Conservation (phyloP, 2,888 invertebrate species). For the Calameuta pallipes region DNA sequence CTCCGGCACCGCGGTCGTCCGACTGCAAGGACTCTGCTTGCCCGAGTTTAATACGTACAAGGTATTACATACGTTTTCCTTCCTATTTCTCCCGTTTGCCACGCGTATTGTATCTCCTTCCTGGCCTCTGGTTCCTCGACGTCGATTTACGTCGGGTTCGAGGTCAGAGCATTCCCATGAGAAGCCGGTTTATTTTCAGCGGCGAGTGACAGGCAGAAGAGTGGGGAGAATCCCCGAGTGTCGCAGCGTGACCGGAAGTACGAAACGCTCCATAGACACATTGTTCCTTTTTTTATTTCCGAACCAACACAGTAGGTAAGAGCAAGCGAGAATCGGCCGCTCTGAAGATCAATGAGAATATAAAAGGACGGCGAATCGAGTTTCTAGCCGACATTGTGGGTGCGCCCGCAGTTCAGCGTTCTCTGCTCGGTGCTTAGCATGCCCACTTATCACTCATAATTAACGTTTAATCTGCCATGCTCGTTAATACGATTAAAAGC, state of each 20-base stretch:
- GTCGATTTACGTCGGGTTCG: neutral
- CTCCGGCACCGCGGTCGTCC: neutral
- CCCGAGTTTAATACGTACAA: neutral
- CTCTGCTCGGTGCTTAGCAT: neutral
- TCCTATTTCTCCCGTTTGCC: neutral
- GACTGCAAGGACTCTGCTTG: neutral
- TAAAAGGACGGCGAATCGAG: neutral
- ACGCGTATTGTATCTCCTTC: neutral
- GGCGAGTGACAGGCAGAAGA: neutral
- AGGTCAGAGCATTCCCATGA: neutral
- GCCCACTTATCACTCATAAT: neutral
- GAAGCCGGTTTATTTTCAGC: neutral
- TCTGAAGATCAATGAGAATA: neutral
- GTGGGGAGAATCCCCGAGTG: neutral
- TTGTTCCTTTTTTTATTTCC: neutral
- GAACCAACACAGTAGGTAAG: neutral
- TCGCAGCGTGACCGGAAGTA: neutral
- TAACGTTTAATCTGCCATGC: neutral
- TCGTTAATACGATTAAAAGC: neutral
- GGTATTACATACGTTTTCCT: neutral
- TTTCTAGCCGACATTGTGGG: neutral
- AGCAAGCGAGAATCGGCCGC: neutral
- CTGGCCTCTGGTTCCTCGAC: neutral
- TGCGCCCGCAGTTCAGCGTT: neutral
- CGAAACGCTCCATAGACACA: neutral